These are phyloP conservation scores for Peromyscus leucopus DNA, from an alignment of 2,113 vertebrate species.

Conservation along the genomic window DNA sequence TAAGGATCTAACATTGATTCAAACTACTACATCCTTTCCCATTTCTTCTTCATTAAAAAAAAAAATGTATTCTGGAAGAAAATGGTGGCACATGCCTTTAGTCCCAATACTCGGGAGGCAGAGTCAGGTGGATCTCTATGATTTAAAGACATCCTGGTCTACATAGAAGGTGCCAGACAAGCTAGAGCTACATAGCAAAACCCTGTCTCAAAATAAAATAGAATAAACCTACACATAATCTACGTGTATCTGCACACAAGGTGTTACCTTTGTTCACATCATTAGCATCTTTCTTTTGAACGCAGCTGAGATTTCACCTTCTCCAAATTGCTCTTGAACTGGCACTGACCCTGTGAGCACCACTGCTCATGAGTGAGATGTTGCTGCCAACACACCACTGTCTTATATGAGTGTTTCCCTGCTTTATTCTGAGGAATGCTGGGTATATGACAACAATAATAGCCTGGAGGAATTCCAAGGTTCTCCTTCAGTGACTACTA, in stretches of 20 bases:
- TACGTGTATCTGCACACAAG: neutral
- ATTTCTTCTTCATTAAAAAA: conserved; percentile 33
- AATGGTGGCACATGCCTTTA: neutral
- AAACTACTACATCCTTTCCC: neutral
- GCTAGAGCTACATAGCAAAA: neutral
- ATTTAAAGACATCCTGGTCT: neutral
- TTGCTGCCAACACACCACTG: neutral
- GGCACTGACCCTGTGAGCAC: neutral
- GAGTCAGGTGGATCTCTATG: neutral
- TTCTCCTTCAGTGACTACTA: neutral
- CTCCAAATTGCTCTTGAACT: neutral
- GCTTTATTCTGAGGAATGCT: neutral
- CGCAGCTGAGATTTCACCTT: neutral
- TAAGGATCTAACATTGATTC: neutral
- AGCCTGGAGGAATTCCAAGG: neutral
- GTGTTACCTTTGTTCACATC: conserved; percentile 1
- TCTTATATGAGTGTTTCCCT: neutral
- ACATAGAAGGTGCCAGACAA: neutral
- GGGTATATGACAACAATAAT: neutral
- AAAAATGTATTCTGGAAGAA: neutral
- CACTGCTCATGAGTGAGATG: neutral
- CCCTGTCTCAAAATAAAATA: neutral
- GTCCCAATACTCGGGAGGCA: neutral
- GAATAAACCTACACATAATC: neutral
- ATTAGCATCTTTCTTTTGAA: neutral